Evolutionary conservation across 2,113 vertebrate species (phyloP), one percentile per base, ranked within the genome.

Genomic region (Brachyhypopomus gauderio): DNA sequence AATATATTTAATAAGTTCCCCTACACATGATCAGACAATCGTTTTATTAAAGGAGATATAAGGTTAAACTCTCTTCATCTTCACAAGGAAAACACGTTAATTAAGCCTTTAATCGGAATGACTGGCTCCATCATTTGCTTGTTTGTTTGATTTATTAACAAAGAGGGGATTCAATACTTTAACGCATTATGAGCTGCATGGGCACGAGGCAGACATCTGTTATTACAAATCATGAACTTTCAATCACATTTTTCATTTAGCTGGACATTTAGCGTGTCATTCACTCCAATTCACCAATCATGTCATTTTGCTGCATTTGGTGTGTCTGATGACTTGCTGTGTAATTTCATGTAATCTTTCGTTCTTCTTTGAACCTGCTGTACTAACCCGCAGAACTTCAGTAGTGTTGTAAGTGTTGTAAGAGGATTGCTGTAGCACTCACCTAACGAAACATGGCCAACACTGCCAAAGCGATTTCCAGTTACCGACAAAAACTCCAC

Each of bases 361-460:
- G 38, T 79, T 78, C 82, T 34, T 85, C 87, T 92, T 27, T 19
- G 93, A 94, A 94, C 92, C 45, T 52, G 94, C 87, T 91, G 89
- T 91, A 95, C 96, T 97, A 96, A 97, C 94, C 89, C 86, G 88
- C 93, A 92, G 92, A 94, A 93, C 92, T 93, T 91, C 94, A 92
- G 89, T 97, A 96, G 96, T 93, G 93, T 96, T 95, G 88, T 97
- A 96, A 95, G 93, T 95, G 92, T 93, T 95, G 89, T 22, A 34
- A 90, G 92, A 93, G 87, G 88, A 91, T 94, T 89, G 90, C 91
- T 93, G 91, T 96, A 96, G 95, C 93, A 92, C 90, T 90, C 94
- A 90, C 86, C 94, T 92, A 85, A 94, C 94, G 95, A 96, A 94
- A 94, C 48, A 99, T 98, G 97, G 94, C 96, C 88, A 86, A 0